These are phyloP conservation scores for Pangasius sanitwongsei DNA, from an alignment of 2,797 vertebrate species.

Conservation along the genomic window DNA sequence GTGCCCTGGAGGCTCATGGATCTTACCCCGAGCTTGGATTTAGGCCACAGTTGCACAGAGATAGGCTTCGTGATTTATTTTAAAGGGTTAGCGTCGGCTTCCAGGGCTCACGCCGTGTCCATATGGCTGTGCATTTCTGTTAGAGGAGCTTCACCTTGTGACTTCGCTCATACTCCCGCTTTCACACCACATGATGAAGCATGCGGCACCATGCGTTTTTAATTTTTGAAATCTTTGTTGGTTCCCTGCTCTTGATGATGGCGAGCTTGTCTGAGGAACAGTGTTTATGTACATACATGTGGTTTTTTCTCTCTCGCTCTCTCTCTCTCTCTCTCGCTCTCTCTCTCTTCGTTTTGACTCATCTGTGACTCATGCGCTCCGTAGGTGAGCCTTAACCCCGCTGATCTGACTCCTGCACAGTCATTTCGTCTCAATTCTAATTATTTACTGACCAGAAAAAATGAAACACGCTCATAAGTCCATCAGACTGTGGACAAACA, in stretches of 20 bases:
- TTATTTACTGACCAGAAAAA: neutral
- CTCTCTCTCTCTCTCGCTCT: neutral
- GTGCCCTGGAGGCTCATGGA: neutral
- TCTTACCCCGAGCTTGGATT: neutral
- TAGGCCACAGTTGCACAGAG: neutral
- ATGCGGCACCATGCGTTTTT: neutral
- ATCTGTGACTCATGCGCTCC: conserved; percentile 30
- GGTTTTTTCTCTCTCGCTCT: neutral
- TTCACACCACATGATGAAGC: neutral
- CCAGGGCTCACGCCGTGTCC: conserved; percentile 30
- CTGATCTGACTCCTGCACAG: conserved; percentile 18
- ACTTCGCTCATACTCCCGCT: conserved; percentile 12
- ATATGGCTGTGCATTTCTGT: conserved; percentile 19
- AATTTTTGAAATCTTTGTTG: neutral
- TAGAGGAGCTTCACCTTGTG: neutral
- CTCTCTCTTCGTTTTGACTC: conserved; percentile 38
- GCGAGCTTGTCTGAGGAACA: neutral
- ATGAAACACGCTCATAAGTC: neutral
- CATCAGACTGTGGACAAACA: neutral
- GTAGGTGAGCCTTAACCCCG: conserved; percentile 62
- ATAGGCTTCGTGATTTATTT: neutral
- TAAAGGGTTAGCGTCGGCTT: neutral
- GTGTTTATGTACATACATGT: neutral
- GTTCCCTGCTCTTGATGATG: neutral
- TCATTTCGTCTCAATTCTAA: conserved; percentile 18